Percentiles rank a stretch among this genome's conserved stretches.
Evolutionary conservation across 2,888 invertebrate species (phyloP).

Genomic region (Cheilosia variabilis): DNA sequence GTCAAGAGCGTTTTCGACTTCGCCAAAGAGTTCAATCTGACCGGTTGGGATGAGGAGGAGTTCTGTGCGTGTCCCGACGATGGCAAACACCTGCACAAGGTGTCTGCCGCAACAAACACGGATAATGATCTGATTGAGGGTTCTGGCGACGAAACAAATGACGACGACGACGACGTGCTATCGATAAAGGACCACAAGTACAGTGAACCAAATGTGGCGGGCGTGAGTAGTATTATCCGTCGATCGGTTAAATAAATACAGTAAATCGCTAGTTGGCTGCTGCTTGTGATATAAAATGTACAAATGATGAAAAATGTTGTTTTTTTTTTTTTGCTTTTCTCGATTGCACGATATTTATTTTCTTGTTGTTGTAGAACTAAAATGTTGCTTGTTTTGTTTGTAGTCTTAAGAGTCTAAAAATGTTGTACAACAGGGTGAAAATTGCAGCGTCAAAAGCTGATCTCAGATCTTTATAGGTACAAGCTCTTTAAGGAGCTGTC

Average conservation of each 20-base stretch:
- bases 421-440: background rate
- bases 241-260: conserved; percentile 34
- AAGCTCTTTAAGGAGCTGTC: too few relatives aligned
- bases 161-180: conserved; percentile 80
- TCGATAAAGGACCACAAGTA: conserved; percentile 82
- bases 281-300: conserved; percentile 48
- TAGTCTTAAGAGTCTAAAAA: background rate
- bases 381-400: conserved; percentile 12
- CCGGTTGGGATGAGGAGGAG: conserved; percentile 77
- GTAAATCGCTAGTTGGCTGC: conserved; percentile 62
- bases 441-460: too few relatives aligned
- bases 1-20: conserved; percentile 82
- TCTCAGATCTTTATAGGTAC: too few relatives aligned
- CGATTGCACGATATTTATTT: conserved; percentile 6
- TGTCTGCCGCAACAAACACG: conserved; percentile 64
- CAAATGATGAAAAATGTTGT: conserved; percentile 25
- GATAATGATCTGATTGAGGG: conserved; percentile 74
- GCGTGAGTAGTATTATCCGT: conserved; percentile 80
- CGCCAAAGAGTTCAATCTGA: conserved; percentile 80
- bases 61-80: conserved; percentile 80
- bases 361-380: conserved; percentile 6
- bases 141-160: conserved; percentile 76
- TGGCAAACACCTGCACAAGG: conserved; percentile 59
- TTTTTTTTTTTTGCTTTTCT: conserved; percentile 21
- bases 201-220: conserved; percentile 82